phyloP scores from a whole-genome alignment of 1,140 invertebrate genomes.

The Papilio polyxenes region DNA sequence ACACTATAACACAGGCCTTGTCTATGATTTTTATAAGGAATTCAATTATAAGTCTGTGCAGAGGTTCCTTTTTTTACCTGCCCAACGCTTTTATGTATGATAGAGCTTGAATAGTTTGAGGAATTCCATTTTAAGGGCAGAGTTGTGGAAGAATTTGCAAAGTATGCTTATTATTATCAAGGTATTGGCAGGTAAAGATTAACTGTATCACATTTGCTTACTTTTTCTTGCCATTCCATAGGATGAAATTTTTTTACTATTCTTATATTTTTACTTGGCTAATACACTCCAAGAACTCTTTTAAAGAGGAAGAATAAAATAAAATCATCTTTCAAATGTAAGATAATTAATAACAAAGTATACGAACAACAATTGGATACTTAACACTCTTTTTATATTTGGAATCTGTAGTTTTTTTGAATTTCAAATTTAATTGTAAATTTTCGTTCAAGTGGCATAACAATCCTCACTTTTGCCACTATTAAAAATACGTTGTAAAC shows the following conservation, averaged over 20 bases:
- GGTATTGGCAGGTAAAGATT: background rate
- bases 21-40: background rate
- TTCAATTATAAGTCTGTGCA: background rate
- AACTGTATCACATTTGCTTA: background rate
- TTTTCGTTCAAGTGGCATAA: background rate
- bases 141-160: background rate
- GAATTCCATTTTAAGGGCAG: background rate
- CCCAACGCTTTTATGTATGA: background rate
- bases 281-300: too few species aligned
- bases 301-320: background rate
- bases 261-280: too few species aligned
- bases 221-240: too few species aligned
- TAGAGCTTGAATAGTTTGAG: constrained; percentile 3
- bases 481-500: background rate
- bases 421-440: too few species aligned
- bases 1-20: background rate
- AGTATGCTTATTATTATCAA: background rate
- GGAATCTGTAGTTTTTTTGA: too few species aligned
- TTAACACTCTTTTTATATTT: too few species aligned
- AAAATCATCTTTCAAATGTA: background rate
- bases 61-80: background rate
- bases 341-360: too few species aligned
- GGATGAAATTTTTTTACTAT: too few species aligned
- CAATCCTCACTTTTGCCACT: background rate
- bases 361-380: too few species aligned